Conservation (phyloP, 2,888 invertebrate species). For the Theretra japonica region DNA sequence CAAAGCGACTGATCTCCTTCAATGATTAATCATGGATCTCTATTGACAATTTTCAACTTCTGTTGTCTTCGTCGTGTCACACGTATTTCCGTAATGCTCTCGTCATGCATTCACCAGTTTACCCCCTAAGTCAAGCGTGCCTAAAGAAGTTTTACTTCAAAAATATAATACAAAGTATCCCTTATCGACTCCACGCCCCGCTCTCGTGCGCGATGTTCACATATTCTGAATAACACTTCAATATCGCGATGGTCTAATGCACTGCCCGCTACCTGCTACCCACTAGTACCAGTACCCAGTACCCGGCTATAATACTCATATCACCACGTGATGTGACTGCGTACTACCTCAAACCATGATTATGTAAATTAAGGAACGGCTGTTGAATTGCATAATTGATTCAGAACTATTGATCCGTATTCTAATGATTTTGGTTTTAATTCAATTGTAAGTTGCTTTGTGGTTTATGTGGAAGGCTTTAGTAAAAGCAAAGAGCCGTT, state of each 20-base stretch:
- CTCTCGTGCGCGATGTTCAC: conserved; percentile 72
- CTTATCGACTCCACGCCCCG: conserved; percentile 56
- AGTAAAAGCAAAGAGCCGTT: too few relatives aligned
- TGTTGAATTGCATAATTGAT: not conserved
- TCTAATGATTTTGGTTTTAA: not conserved
- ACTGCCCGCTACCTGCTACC: conserved; percentile 61
- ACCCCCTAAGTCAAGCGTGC: too few relatives aligned
- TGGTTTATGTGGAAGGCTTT: too few relatives aligned
- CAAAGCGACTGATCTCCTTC: too few relatives aligned
- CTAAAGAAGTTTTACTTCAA: too few relatives aligned
- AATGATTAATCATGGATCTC: too few relatives aligned
- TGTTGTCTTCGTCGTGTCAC: too few relatives aligned
- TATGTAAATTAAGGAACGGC: not conserved
- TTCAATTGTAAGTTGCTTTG: too few relatives aligned
- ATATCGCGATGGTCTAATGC: conserved; percentile 65
- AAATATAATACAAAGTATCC: conserved; percentile 12
- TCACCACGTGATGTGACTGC: conserved; percentile 70
- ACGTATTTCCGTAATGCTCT: too few relatives aligned
- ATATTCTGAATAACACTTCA: conserved; percentile 81
- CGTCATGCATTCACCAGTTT: too few relatives aligned
- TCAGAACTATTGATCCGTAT: not conserved
- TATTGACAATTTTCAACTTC: too few relatives aligned
- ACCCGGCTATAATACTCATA: conserved; percentile 51
- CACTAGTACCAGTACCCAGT: conserved; percentile 49
- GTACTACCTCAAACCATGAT: conserved; percentile 34